Evolutionary conservation across 2,797 vertebrate species (phyloP), one percentile per base, ranked within the genome.

Genomic region (Malacoraja senta): DNA sequence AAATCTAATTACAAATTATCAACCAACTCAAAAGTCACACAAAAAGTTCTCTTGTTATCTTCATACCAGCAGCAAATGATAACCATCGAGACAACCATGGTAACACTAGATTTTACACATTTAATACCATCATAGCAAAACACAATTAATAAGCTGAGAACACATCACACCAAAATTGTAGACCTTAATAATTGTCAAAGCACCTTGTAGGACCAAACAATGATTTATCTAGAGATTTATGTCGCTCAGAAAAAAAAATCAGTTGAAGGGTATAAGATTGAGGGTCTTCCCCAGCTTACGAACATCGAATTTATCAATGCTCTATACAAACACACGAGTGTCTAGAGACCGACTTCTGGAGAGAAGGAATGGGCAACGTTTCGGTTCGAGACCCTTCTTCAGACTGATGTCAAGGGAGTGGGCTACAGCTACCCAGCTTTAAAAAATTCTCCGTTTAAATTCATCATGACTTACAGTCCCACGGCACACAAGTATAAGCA

Each of bases 181-280:
- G 53, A 84, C 81, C 44, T 84, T 53, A 24, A 61, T 84, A 58
- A 84, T 44, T 84, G 81, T 29, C 53, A 84, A 84, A 84, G 26
- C 24, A 83, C 81, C 53, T 58, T 53, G 61, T 61, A 61, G 12
- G 81, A 84, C 26, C 10, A 15, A 84, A 53, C 26, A 84, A 13
- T 58, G 10, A 80, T 79, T 86, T 65, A 12, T 63, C 13, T 15
- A 61, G 24, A 63, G 53, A 29, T 13, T n/a, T 84, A 3, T 15
- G 58, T 58, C 58, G 15, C 53, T 65, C 17, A 15, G 68, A 61
- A 65, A 86, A 8, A 8, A 86, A 63, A 6, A 63, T 15, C 58
- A 86, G 15, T 86, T 86, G 17, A 0, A 61, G 83, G 58, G 4
- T 65, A 29, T 86, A 58, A 86, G 17, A 84, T 24, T 26, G 44